A percentile compares a stretch with the other conserved stretches of the same genome.
Conservation (phyloP, 2,888 invertebrate genomes). For the Rugalucina vietnamica region DNA sequence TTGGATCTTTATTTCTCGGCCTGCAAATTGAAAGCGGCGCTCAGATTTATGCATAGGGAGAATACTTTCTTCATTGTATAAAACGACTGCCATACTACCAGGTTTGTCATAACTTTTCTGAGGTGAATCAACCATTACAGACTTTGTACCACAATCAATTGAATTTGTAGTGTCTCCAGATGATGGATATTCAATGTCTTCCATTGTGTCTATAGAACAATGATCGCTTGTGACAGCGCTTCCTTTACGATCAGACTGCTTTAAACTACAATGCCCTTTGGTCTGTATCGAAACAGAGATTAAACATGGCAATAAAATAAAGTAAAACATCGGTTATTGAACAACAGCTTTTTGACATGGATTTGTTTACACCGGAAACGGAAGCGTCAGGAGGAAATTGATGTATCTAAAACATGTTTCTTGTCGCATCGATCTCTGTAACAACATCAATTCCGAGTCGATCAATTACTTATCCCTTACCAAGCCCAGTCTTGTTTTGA, state of each 20-base stretch:
- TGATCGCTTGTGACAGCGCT: background rate
- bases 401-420: too few relatives aligned
- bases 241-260: background rate
- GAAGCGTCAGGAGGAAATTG: background rate
- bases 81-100: conserved; percentile 64
- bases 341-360: background rate
- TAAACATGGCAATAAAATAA: background rate
- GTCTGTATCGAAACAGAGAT: background rate
- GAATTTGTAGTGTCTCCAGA: too few relatives aligned
- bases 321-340: background rate
- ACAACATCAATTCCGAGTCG: too few relatives aligned
- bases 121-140: too few relatives aligned
- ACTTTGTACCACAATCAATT: too few relatives aligned
- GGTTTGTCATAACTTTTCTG: background rate
- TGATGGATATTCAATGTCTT: too few relatives aligned
- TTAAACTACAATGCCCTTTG: background rate
- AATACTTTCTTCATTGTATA: conserved; percentile 68
- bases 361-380: conserved; percentile 49
- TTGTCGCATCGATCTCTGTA: too few relatives aligned
- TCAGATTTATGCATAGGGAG: conserved; percentile 68
- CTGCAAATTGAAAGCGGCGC: conserved; percentile 71
- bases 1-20: conserved; percentile 70
- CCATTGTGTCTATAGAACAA: background rate
- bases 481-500: too few relatives aligned
- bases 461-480: too few relatives aligned